Base-by-base conservation (phyloP, 2,797 vertebrate genomes). In the Acropternis orthonyx region DNA sequence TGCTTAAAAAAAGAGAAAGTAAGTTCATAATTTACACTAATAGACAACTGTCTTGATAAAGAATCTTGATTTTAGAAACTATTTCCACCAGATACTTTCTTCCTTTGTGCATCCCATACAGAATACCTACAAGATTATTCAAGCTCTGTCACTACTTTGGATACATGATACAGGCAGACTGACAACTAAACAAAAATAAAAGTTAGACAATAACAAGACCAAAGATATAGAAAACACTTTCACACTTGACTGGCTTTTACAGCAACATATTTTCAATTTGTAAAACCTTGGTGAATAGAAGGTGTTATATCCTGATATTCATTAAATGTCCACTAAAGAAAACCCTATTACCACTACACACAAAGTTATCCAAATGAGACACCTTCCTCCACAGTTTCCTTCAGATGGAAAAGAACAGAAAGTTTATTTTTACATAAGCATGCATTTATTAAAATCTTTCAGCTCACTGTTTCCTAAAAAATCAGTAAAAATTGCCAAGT, bases 371-470 rank as follows among this genome's bases (percentile, higher is more conserved):
- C 75, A 49, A 83, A 63, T 20, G 26, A 92, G 27, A 90, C 12
- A 69, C 52, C 14, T 85, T 72, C 72, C 69, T 80, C 80, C 49
- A 39, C 49, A 41, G 68, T 65, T 63, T 86, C 54, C 46, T 92
- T 69, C 43, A 86, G 58, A 63, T 34, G 52, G 61, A 85, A 88
- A 88, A 92, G 76, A 95, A 88, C 4, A 71, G 92, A 93, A 92
- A 94, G 79, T 46, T 80, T 77, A 16, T 88, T 91, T 89, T 85
- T 54, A 84, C 39, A 85, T 51, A 77, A 83, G 73, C 96, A 96
- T 93, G 93, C 87, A 34, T 77, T 44, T 71, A 54, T 85, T 66
- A 96, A 97, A 96, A 95, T 78, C 94, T 89, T 96, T 95, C 90
- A 95, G 96, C 93, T 95, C 91, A 13, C 9, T n/a, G 37, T 67